Evolutionary conservation across 1,140 invertebrate genomes (phyloP).

Genomic region (Drosophila chauvacae): DNA sequence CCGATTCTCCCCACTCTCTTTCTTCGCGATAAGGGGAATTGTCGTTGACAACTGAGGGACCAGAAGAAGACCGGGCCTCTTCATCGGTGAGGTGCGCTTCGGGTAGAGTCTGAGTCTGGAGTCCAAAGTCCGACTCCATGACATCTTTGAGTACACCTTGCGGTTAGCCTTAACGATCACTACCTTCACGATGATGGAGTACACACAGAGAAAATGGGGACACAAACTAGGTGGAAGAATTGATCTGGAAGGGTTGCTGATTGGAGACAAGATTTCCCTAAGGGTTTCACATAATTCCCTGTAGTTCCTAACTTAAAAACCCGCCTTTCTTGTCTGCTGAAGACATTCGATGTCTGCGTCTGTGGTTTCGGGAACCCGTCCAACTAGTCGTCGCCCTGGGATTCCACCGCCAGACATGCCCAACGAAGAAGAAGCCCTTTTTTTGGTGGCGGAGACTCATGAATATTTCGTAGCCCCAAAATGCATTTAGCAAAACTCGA

Average conservation of each 20-base stretch:
- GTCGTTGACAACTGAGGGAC: constrained; percentile 26
- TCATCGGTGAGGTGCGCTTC: constrained; percentile 21
- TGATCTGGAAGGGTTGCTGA: background rate
- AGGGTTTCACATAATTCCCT: background rate
- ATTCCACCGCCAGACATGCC: constrained; percentile 29
- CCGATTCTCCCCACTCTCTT: background rate
- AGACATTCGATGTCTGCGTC: constrained; percentile 1
- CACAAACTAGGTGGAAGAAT: background rate
- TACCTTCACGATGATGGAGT: background rate
- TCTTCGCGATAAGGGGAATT: constrained; percentile 36
- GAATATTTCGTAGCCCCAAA: constrained; percentile 33
- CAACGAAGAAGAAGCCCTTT: constrained; percentile 36
- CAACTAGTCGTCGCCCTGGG: constrained; percentile 7
- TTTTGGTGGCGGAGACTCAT: constrained; percentile 26
- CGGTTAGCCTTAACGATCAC: constrained; percentile 25
- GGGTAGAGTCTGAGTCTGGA: constrained; percentile 7
- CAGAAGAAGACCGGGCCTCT: constrained; percentile 14
- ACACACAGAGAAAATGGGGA: background rate
- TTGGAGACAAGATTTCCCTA: background rate
- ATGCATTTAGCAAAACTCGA: constrained; percentile 30
- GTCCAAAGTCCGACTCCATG: constrained; percentile 42
- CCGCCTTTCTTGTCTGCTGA: background rate
- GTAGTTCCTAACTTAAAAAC: background rate
- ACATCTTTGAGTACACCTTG: constrained; percentile 30
- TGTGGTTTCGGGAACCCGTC: constrained; percentile 55